Conservation (phyloP, 2,113 vertebrate genomes). For the Chionomys nivalis region DNA sequence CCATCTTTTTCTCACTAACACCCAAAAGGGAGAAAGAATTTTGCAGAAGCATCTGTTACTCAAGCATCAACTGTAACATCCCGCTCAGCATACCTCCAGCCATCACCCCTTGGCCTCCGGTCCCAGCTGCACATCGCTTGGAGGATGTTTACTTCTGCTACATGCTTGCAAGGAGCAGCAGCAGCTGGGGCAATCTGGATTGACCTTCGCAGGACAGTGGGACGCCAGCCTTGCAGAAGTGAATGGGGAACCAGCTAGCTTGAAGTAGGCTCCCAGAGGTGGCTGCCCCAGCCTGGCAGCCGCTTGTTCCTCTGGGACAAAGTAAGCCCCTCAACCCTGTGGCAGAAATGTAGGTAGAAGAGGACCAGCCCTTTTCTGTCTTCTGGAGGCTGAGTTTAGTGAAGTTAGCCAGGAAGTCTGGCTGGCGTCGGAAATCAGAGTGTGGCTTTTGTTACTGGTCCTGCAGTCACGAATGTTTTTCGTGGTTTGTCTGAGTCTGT, state of each 20-base stretch:
- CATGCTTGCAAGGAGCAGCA: neutral
- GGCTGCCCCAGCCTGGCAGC: neutral
- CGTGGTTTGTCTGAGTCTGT: constrained; percentile 20
- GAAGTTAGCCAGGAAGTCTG: neutral
- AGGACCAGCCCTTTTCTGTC: neutral
- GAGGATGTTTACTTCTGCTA: constrained; percentile 66
- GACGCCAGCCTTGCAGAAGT: neutral
- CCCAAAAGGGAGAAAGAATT: constrained; percentile 6
- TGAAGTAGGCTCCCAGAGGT: neutral
- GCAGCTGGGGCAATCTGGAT: constrained; percentile 49
- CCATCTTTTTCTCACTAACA: constrained; percentile 42
- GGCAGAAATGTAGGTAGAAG: neutral
- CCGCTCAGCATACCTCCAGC: neutral
- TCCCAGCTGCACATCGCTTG: constrained; percentile 34
- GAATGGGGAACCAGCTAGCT: neutral
- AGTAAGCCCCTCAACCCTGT: neutral
- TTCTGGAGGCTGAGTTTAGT: neutral
- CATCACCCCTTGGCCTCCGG: neutral
- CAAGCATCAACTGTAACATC: constrained; percentile 16
- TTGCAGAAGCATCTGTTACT: constrained; percentile 10
- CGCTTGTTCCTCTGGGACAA: neutral
- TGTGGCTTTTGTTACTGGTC: neutral
- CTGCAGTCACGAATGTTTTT: neutral
- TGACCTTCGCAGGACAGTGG: neutral
- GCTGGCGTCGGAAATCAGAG: neutral